These are phyloP conservation scores for Ivindomyrus marchei DNA, from an alignment of 2,113 vertebrate genomes.

Conservation along the genomic window DNA sequence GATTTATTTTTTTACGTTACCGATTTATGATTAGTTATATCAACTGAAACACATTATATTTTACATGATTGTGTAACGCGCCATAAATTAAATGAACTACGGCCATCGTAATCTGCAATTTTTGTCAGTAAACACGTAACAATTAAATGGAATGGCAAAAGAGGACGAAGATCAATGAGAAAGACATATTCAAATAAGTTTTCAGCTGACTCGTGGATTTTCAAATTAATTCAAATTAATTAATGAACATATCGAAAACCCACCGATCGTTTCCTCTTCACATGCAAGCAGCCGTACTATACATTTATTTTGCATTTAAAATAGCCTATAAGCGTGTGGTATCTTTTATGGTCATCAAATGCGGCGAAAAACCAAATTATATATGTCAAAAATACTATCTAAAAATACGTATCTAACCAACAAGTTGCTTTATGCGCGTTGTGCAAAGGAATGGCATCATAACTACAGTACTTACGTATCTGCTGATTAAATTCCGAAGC, in stretches of 20 bases:
- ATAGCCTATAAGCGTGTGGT: neutral
- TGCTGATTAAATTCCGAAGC: slow-evolving; percentile 59
- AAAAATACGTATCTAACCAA: neutral
- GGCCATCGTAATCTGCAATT: neutral
- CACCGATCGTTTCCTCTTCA: neutral
- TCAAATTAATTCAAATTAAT: slow-evolving; percentile 1
- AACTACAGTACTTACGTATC: slow-evolving; percentile 56
- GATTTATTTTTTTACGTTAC: neutral
- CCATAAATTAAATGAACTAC: neutral
- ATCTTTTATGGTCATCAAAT: neutral
- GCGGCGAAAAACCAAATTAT: neutral
- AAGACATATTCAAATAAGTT: neutral
- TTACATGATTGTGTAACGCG: neutral
- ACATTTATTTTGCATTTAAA: neutral
- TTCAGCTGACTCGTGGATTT: neutral
- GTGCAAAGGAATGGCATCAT: slow-evolving; percentile 30
- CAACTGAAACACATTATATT: neutral
- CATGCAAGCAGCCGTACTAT: neutral
- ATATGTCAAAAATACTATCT: neutral
- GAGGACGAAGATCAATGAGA: neutral
- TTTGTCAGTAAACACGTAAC: neutral
- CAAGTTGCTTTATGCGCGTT: slow-evolving; percentile 12
- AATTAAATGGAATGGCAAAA: neutral
- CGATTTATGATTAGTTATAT: neutral
- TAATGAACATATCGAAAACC: neutral